Percentiles rank a stretch among this genome's conserved stretches.
phyloP scores from a whole-genome alignment of 2,888 invertebrate species.

The Hyposoter dolosus region DNA sequence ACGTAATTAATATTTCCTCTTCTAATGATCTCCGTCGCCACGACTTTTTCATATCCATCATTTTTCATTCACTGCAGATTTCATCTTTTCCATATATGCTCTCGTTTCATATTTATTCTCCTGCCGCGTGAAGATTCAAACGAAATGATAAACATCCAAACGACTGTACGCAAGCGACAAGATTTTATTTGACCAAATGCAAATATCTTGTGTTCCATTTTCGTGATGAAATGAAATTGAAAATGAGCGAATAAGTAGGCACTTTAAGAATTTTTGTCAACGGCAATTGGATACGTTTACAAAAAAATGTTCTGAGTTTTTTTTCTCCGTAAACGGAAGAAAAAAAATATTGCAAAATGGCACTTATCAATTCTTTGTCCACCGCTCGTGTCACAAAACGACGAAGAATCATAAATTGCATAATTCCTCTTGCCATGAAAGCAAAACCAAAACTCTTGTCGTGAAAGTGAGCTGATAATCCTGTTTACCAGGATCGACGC shows the following conservation, averaged over 20 bases:
- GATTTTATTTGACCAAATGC: background rate
- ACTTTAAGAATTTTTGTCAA: background rate
- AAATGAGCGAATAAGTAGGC: background rate
- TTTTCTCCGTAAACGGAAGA: too few species aligned
- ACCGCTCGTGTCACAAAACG: background rate
- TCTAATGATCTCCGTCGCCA: slow-evolving; percentile 39
- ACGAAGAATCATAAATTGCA: background rate
- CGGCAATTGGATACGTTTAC: background rate
- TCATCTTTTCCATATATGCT: background rate
- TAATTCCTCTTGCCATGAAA: background rate
- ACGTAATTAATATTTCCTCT: slow-evolving; percentile 55
- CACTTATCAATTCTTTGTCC: background rate
- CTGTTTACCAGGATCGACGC: slow-evolving; percentile 14
- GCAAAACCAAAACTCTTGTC: background rate
- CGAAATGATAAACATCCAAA: background rate
- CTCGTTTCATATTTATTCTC: background rate
- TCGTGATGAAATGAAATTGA: background rate
- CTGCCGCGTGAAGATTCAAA: background rate
- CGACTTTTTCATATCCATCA: slow-evolving; percentile 23
- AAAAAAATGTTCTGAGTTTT: background rate
- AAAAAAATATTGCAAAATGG: background rate
- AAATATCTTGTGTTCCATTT: background rate
- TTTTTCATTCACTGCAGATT: slow-evolving; percentile 52
- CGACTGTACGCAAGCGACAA: background rate
- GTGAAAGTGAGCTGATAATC: slow-evolving; percentile 10